These are phyloP conservation scores for Pegea sp. DNA, from an alignment of 23 tunicate species.

Conservation along the genomic window DNA sequence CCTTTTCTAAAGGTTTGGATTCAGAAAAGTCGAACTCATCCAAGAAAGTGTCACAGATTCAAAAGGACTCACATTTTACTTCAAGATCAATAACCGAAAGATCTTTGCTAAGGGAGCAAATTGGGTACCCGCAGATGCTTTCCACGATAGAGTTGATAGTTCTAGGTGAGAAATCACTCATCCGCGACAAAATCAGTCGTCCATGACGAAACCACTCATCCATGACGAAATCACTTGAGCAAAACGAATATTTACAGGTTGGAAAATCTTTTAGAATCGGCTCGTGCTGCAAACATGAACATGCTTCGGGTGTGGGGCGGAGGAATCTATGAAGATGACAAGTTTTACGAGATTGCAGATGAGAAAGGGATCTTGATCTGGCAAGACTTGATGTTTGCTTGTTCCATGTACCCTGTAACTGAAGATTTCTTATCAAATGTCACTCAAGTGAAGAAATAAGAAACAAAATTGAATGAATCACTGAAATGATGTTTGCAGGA, in stretches of 20 bases:
- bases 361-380: conserved; percentile 73
- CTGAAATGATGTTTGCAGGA: conserved; percentile 42
- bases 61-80: conserved; percentile 65
- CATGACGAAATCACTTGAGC: neutral
- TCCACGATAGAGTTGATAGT: too few species aligned
- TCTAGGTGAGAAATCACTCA: too few species aligned
- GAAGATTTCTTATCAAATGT: conserved; percentile 52
- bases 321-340: conserved; percentile 65
- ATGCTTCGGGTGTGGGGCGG: conserved; percentile 99
- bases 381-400: conserved; percentile 99
- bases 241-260: conserved; percentile 7
- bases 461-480: too few species aligned
- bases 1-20: conserved; percentile 56
- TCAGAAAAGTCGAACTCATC: conserved; percentile 82
- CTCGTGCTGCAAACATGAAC: conserved; percentile 76
- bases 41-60: conserved; percentile 23
- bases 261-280: conserved; percentile 45
- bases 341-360: conserved; percentile 53
- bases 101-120: conserved; percentile 86
- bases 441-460: conserved; percentile 25
- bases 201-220: too few species aligned
- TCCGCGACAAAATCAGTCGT: too few species aligned
- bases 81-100: conserved; percentile 48
- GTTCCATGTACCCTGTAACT: conserved; percentile 70
- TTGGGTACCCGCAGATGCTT: conserved; percentile 92